These are phyloP conservation scores for Torymus tubicola DNA, from an alignment of 2,888 invertebrate genomes.

Conservation along the genomic window DNA sequence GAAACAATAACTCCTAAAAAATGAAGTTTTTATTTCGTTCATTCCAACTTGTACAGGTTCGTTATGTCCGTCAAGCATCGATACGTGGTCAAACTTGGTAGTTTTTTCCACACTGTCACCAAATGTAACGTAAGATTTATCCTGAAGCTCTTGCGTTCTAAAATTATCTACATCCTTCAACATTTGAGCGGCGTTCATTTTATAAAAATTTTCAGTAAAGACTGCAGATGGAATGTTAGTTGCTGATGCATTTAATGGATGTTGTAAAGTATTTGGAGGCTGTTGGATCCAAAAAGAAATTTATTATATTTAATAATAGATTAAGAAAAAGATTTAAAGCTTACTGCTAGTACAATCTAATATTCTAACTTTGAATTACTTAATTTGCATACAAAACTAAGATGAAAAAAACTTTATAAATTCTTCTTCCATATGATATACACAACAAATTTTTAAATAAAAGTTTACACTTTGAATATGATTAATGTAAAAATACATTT, in stretches of 20 bases:
- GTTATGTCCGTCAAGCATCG: constrained; percentile 14
- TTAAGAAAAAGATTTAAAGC: no score
- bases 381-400: no score
- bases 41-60: neutral
- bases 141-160: neutral
- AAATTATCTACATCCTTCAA: constrained; percentile 40
- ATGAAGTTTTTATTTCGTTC: constrained; percentile 6
- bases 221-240: no score
- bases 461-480: no score
- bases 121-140: constrained; percentile 23
- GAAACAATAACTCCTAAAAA: constrained; percentile 43
- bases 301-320: no score
- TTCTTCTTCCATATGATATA: no score
- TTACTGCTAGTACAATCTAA: no score
- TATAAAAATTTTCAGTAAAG: constrained; percentile 29
- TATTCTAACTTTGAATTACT: no score
- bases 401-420: no score
- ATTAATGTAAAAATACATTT: no score
- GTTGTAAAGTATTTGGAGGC: neutral
- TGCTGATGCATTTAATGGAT: no score
- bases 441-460: no score
- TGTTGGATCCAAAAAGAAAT: neutral
- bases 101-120: neutral
- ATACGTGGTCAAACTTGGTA: constrained; percentile 20
- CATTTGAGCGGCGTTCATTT: constrained; percentile 53